phyloP scores from a whole-genome alignment of 30 jellyfish, hydroid and myxozoan genomes.

The Nemopilema nomurai region DNA sequence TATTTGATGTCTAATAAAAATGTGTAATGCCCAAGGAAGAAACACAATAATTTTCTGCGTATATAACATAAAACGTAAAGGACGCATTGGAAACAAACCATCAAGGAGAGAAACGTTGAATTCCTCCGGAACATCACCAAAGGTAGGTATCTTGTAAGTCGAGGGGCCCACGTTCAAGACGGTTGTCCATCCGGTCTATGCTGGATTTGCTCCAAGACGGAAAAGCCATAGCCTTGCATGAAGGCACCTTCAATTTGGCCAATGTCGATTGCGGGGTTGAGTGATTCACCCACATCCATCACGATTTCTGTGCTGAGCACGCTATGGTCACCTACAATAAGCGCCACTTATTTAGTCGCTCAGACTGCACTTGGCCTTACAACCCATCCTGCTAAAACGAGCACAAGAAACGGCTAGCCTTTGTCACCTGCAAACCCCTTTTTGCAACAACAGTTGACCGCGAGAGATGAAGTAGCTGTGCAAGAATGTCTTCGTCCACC shows the following conservation, averaged over 20 bases:
- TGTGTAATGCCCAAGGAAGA: no score
- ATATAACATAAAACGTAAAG: not conserved
- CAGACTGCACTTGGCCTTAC: no score
- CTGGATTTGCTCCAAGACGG: slow-evolving; percentile 34
- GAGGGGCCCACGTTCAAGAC: slow-evolving; percentile 44
- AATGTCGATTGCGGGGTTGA: slow-evolving; percentile 56
- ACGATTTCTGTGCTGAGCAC: slow-evolving; percentile 47
- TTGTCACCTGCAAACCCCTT: no score
- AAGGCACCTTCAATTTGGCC: slow-evolving; percentile 65
- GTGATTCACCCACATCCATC: slow-evolving; percentile 58
- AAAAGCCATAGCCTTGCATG: slow-evolving; percentile 61
- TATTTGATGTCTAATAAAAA: no score
- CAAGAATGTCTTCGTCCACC: no score
- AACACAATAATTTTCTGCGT: not conserved
- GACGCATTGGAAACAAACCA: not conserved
- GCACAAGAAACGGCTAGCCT: no score
- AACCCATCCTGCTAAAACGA: no score
- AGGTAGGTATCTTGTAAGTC: slow-evolving; percentile 43
- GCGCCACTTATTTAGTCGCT: no score
- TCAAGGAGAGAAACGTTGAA: slow-evolving; percentile 34
- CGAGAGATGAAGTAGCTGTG: no score
- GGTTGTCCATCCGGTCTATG: slow-evolving; percentile 36
- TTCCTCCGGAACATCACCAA: slow-evolving; percentile 46
- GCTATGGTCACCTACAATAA: slow-evolving; percentile 39
- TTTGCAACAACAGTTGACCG: no score